These are phyloP conservation scores for Prorops nasuta DNA, from an alignment of 1,140 invertebrate genomes.

Conservation along the genomic window DNA sequence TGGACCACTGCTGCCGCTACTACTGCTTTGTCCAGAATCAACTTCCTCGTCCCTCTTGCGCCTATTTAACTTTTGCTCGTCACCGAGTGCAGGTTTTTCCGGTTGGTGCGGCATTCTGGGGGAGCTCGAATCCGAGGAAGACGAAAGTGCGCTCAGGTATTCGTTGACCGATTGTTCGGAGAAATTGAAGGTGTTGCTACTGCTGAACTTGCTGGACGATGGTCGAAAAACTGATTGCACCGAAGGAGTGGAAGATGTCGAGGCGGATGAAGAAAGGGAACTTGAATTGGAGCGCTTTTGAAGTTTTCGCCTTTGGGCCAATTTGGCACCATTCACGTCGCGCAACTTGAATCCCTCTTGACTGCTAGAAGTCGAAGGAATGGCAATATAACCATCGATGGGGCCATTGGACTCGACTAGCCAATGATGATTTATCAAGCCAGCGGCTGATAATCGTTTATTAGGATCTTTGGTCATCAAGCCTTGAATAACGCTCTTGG, in stretches of 20 bases:
- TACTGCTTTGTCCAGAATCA: neutral
- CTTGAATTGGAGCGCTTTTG: conserved; percentile 64
- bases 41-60: conserved; percentile 13
- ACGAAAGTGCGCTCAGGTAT: conserved; percentile 57
- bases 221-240: too few relatives aligned
- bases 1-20: conserved; percentile 23
- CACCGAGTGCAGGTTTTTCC: neutral
- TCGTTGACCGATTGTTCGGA: conserved; percentile 59
- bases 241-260: conserved; percentile 40
- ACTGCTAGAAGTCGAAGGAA: conserved; percentile 63
- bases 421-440: conserved; percentile 69
- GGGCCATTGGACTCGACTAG: conserved; percentile 43
- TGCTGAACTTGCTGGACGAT: too few relatives aligned
- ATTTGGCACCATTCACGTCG: conserved; percentile 62
- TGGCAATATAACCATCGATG: neutral
- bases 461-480: conserved; percentile 78
- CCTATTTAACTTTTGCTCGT: conserved; percentile 10
- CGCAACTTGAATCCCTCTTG: conserved; percentile 70
- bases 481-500: conserved; percentile 75
- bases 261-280: conserved; percentile 49
- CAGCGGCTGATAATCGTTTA: conserved; percentile 67
- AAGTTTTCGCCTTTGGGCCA: conserved; percentile 68
- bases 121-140: conserved; percentile 46
- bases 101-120: conserved; percentile 21
- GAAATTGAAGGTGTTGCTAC: conserved; percentile 60